A percentile compares a stretch with the other conserved stretches of the same genome.
These are phyloP conservation scores for Pagetopsis macropterus DNA, from an alignment of 2,797 vertebrate genomes.

Conservation along the genomic window DNA sequence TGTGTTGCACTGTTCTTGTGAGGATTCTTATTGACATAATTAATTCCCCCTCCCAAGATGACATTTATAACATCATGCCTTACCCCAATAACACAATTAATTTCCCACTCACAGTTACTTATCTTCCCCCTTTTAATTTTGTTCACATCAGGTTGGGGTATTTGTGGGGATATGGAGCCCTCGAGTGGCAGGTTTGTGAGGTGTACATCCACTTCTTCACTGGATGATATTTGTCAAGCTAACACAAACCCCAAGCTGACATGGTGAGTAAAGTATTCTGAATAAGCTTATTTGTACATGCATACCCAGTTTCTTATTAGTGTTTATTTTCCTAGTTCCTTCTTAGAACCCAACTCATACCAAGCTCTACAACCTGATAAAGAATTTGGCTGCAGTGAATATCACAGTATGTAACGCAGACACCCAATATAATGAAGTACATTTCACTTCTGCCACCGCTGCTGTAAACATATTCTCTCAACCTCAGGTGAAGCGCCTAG, in stretches of 20 bases:
- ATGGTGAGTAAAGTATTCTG: conserved; percentile 54
- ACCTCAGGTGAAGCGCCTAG: conserved; percentile 39
- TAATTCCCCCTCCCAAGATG: neutral
- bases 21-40: neutral
- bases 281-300: neutral
- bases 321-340: conserved; percentile 48
- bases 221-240: conserved; percentile 51
- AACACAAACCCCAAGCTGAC: neutral
- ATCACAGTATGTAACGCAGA: neutral
- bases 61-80: neutral
- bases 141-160: conserved; percentile 38
- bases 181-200: conserved; percentile 47
- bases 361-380: fast-evolving
- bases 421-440: no score
- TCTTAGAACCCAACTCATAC: conserved; percentile 23
- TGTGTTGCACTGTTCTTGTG: neutral
- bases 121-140: conserved; percentile 7
- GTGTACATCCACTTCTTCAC: conserved; percentile 43
- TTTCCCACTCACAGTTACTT: neutral
- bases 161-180: conserved; percentile 46
- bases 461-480: conserved; percentile 34
- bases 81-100: neutral
- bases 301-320: neutral
- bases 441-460: conserved; percentile 2
- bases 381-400: conserved; percentile 67